Evolutionary conservation across 2,797 vertebrate genomes (phyloP), one percentile per base, ranked within the genome.

Genomic region (Bradypus variegatus): DNA sequence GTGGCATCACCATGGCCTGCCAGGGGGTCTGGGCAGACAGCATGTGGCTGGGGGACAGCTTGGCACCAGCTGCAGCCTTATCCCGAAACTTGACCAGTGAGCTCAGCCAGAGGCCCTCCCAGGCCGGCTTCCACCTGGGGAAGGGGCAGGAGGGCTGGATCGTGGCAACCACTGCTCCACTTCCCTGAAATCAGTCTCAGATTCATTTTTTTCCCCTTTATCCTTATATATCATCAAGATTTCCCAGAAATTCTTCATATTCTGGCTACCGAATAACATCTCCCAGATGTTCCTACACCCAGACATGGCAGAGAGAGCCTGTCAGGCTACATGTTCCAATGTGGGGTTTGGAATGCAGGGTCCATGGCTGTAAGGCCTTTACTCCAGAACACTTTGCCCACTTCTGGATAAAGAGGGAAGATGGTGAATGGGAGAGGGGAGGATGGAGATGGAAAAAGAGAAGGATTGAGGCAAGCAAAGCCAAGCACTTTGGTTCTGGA

Each of bases 1-100:
- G 8, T 23, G 27, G 16, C n/a, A 31, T 75, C 78, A 45, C 81
- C 64, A 64, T 29, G 33, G 78, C 69, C 25, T 7, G 29, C 69
- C 33, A 72, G 92, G 93, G 90, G 72, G 86, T 94, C 81, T 75
- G 92, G 64, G 78, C 79, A 73, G 90, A 79, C 62, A 88, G 76
- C 70, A 15, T 69, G 91, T 58, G 77, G 90, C 90, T 77, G 93
- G 79, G 75, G 48, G 91, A 83, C 60, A 79, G 94, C 77, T 73
- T 94, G 94, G 88, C 90, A 88, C 55, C 36, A 64, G 60, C 82
- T 73, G 75, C 79, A 86, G 86, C 50, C n/a, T 60, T 55, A 9
- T 90, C 75, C 89, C 79, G 38, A 14, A 58, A 41, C 62, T 45
- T 55, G 81, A 60, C 75, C 36, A 48, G 45, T 94, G 90, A 83